Conservation (phyloP, 2,113 vertebrate genomes). For the Salvelinus alpinus region DNA sequence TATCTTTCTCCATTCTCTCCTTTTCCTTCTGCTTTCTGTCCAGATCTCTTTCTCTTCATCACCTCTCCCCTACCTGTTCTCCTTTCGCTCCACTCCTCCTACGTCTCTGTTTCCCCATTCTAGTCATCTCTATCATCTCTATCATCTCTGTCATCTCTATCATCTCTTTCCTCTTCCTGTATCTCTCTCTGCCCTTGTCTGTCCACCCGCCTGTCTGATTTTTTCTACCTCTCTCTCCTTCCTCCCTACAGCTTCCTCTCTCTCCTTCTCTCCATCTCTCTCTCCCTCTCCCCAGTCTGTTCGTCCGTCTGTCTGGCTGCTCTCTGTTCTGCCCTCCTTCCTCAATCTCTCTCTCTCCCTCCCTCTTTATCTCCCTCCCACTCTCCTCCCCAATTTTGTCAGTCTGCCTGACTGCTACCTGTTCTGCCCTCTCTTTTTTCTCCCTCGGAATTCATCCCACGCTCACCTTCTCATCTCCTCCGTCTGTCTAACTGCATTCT, state of each 20-base stretch:
- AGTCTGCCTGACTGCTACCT: conserved; percentile 46
- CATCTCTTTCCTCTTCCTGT: too few species aligned
- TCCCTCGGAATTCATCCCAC: conserved; percentile 7
- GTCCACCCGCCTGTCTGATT: too few species aligned
- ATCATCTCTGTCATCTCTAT: too few species aligned
- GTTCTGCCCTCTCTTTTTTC: conserved; percentile 54
- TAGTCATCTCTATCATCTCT: too few species aligned
- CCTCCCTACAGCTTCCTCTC: background rate
- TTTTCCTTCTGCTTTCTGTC: too few species aligned
- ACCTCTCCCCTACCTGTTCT: background rate
- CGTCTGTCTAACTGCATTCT: too few species aligned
- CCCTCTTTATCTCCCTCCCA: background rate
- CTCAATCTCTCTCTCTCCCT: background rate
- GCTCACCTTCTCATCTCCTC: background rate
- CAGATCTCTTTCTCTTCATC: too few species aligned
- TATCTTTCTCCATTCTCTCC: too few species aligned
- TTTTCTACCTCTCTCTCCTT: conserved; percentile 6
- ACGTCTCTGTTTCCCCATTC: too few species aligned
- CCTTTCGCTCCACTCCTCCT: background rate
- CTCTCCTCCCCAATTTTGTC: conserved; percentile 1
- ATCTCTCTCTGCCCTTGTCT: too few species aligned
- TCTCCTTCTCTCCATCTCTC: background rate
- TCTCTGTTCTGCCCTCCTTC: conserved; percentile 65
- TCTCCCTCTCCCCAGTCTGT: background rate
- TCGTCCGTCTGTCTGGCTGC: conserved; percentile 29